Conservation (phyloP, 2,888 invertebrate species). For the Cheilosia impressa region DNA sequence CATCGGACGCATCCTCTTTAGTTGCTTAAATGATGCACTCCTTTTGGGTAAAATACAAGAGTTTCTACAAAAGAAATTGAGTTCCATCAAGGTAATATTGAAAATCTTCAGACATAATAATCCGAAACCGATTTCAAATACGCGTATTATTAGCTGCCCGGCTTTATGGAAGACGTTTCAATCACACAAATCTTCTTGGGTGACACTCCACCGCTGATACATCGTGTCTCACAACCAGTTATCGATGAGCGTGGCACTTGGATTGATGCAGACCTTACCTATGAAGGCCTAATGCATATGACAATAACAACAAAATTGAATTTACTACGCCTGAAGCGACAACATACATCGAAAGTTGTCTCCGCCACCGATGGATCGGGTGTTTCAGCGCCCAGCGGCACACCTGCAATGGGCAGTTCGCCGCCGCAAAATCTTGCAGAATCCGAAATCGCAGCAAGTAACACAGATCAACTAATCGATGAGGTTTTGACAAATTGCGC, state of each 20-base stretch:
- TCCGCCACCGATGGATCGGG: conserved; percentile 51
- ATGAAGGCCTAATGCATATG: conserved; percentile 89
- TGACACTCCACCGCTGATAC: conserved; percentile 86
- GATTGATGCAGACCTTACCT: conserved; percentile 91
- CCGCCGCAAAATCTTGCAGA: conserved; percentile 62
- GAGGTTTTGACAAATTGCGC: conserved; percentile 77
- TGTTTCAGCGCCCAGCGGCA: conserved; percentile 16
- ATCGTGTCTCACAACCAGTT: conserved; percentile 87
- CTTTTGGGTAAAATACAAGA: conserved; percentile 81
- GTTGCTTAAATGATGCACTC: conserved; percentile 79
- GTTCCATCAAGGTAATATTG: conserved; percentile 80
- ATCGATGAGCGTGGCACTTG: conserved; percentile 92
- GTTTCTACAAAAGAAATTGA: conserved; percentile 82
- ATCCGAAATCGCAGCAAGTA: conserved; percentile 64
- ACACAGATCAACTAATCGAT: conserved; percentile 70
- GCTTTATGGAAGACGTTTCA: conserved; percentile 91
- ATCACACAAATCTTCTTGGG: conserved; percentile 90
- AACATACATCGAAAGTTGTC: conserved; percentile 65
- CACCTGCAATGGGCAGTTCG: conserved; percentile 57
- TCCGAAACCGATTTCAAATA: background rate
- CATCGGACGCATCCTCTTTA: conserved; percentile 81
- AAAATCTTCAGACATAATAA: background rate
- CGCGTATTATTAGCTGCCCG: conserved; percentile 86
- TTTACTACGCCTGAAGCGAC: conserved; percentile 82
- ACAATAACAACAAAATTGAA: conserved; percentile 94